phyloP scores from a whole-genome alignment of 2,113 vertebrate genomes.

The Ivindomyrus marchei region DNA sequence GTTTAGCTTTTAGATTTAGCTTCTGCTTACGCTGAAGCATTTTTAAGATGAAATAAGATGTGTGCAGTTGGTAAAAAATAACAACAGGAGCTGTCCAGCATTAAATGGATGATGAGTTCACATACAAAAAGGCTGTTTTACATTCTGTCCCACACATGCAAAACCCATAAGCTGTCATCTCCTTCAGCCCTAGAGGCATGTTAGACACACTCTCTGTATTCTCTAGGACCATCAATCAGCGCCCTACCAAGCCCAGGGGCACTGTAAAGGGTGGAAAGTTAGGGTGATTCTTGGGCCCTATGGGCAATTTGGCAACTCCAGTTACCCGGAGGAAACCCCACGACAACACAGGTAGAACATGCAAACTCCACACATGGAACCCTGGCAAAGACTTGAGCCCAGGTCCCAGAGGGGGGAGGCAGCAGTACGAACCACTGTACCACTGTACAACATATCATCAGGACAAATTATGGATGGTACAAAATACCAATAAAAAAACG shows the following conservation, averaged over 20 bases:
- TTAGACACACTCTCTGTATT: not conserved
- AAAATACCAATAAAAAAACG: not conserved
- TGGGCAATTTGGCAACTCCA: not conserved
- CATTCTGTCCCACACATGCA: constrained; percentile 1
- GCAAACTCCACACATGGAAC: not conserved
- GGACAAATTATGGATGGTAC: not conserved
- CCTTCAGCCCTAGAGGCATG: not conserved
- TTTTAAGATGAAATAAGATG: not conserved
- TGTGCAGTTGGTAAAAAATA: not conserved
- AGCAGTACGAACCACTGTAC: not conserved
- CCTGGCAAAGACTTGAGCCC: not conserved
- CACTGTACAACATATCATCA: not conserved
- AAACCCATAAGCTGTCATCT: constrained; percentile 2
- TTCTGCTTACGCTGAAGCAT: not conserved
- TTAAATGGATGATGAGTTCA: not conserved
- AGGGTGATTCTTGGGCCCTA: not conserved
- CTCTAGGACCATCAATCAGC: not conserved
- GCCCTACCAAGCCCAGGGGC: not conserved
- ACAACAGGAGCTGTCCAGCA: not conserved
- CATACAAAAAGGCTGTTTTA: not conserved
- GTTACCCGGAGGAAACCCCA: not conserved
- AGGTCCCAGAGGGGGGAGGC: not conserved
- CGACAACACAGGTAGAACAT: not conserved
- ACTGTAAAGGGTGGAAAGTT: not conserved
- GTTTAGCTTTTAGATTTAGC: not conserved